Conservation (phyloP, 2,797 vertebrate species). For the Halcyon leucocephala region DNA sequence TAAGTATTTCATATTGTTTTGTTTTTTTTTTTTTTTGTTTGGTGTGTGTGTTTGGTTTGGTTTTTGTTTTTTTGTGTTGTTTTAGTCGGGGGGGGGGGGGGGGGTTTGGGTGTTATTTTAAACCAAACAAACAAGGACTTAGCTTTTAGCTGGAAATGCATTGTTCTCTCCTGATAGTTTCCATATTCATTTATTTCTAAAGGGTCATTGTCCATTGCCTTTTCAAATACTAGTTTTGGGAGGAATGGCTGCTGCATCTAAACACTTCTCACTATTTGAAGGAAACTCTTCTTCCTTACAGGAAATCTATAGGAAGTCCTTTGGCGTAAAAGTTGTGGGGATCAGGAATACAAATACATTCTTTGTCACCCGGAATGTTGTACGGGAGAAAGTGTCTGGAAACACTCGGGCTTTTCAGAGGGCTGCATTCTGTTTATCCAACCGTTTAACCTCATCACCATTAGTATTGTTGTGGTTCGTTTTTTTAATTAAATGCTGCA, state of each 20-base stretch:
- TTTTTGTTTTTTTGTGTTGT: no score
- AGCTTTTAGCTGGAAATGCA: slow-evolving; percentile 17
- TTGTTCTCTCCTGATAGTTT: slow-evolving; percentile 8
- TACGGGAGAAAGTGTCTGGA: not conserved
- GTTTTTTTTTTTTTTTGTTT: no score
- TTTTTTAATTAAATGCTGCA: slow-evolving; percentile 47
- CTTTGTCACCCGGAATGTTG: slow-evolving; percentile 46
- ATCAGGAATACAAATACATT: slow-evolving; percentile 24
- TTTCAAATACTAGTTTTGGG: slow-evolving; percentile 55
- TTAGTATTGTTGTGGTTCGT: slow-evolving; percentile 54
- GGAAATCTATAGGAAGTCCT: slow-evolving; percentile 49
- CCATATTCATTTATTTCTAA: not conserved
- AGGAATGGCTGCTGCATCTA: slow-evolving; percentile 1
- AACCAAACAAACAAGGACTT: not conserved
- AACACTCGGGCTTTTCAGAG: slow-evolving; percentile 57
- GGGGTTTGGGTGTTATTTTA: no score
- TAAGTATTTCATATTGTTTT: no score
- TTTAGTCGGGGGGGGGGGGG: no score
- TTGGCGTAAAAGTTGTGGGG: slow-evolving; percentile 28
- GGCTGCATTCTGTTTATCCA: slow-evolving; percentile 61
- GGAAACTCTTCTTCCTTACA: slow-evolving; percentile 27
- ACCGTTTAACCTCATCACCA: slow-evolving; percentile 48
- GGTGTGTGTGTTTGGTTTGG: no score
- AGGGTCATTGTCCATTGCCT: slow-evolving; percentile 14
- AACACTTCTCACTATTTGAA: not conserved